Base-by-base conservation (phyloP, 30 jellyfish, hydroid and myxozoan genomes). In the Euphysa ruthae region DNA sequence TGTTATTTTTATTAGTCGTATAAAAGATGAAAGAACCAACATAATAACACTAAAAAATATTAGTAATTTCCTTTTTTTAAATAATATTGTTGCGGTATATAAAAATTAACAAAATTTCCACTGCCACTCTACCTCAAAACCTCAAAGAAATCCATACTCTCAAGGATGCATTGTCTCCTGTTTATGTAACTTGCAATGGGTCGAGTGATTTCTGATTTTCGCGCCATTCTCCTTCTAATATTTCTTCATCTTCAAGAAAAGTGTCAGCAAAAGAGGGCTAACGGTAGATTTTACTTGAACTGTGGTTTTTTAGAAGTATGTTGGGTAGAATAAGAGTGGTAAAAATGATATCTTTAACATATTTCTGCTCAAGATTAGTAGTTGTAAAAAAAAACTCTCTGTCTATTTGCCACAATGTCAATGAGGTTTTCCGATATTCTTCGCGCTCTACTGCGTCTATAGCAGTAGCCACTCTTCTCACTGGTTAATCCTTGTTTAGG, bases 61-160 rank as follows among this genome's bases (percentile, higher is more conserved):
- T 16, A 14, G 30, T 58, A 22, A 0, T 52, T 58, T 0, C 0
- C 72, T 0, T 27, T 7, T 27, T 14, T 16, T 18, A 18, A 7
- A 58, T 58, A 58, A 10, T 22, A 58, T 18, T 14, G 24, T 10
- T n/a, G n/a, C n/a, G n/a, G n/a, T n/a, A n/a, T n/a, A n/a, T n/a
- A n/a, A n/a, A n/a, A n/a, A 21, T 0, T 58, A 58, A 58, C 72
- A 58, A 58, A 22, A 58, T 63, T 63, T 35, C 93, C 89, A 78
- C 58, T 78, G 93, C 93, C 93, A 78, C 3, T 34, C 28, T 1
- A 78, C 89, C 16, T 85, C 89, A n/a, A n/a, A n/a, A n/a, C n/a
- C n/a, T n/a, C n/a, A n/a, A n/a, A n/a, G n/a, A n/a, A n/a, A n/a
- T n/a, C n/a, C n/a, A n/a, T n/a, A n/a, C n/a, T n/a, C n/a, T n/a